A percentile compares a stretch with the other conserved stretches of the same genome.
These are phyloP conservation scores for Tachycineta bicolor DNA, from an alignment of 2,113 vertebrate species.

Conservation along the genomic window DNA sequence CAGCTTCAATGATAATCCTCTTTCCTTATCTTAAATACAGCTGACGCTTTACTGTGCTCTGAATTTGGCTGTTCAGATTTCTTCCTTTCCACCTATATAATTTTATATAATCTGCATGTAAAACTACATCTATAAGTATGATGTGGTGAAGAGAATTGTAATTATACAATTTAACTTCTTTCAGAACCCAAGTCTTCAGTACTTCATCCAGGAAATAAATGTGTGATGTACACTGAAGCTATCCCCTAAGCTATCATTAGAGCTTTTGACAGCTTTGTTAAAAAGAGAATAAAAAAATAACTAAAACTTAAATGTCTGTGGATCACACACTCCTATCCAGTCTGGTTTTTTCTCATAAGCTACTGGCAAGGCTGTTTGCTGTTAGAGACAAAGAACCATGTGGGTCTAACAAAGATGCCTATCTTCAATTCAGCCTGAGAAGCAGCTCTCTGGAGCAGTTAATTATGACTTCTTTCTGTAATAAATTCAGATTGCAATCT, in stretches of 20 bases:
- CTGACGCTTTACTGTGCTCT: background rate
- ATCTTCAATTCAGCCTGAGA: constrained; percentile 22
- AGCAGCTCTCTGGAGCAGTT: background rate
- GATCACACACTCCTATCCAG: background rate
- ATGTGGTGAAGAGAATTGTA: background rate
- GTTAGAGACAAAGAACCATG: background rate
- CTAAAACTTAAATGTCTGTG: background rate
- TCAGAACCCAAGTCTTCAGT: background rate
- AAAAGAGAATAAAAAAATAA: background rate
- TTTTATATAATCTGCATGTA: background rate
- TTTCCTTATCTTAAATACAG: constrained; percentile 7
- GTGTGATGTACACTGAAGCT: background rate
- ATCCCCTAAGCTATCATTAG: background rate
- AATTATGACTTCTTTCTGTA: constrained; percentile 16
- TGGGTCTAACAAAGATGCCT: constrained; percentile 7
- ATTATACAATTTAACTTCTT: background rate
- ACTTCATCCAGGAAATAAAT: background rate
- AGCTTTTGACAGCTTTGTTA: background rate
- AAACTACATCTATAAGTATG: background rate
- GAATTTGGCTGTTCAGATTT: background rate
- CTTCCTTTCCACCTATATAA: background rate
- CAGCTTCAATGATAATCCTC: constrained; percentile 29
- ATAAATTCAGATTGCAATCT: constrained; percentile 44
- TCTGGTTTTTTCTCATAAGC: background rate
- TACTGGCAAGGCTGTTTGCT: background rate